Evolutionary conservation across 2,797 vertebrate species (phyloP), one percentile per base, ranked within the genome.

Genomic region (Poecilia picta): DNA sequence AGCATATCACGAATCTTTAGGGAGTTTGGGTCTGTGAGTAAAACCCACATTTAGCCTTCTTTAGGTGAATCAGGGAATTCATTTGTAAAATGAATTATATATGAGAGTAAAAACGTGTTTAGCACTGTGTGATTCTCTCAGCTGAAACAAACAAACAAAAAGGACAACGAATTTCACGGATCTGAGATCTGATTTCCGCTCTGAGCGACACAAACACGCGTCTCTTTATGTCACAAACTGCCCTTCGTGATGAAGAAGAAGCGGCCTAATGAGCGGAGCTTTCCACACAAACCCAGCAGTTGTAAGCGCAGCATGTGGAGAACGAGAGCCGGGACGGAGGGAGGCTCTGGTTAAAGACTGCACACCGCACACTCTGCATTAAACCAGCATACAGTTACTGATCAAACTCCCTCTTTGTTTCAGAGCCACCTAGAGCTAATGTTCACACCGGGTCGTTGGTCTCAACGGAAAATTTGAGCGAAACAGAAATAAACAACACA

Each of bases 341-440:
- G 41, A 70, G 73, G 73, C 83, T 74, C 74, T 83, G 81, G 82
- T 90, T 86, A 76, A 82, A 85, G 80, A 72, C 82, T 68, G 73
- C 74, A 84, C 84, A 70, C 78, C 79, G 55, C 70, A 31, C 72
- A 62, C 73, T 77, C 76, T 72, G 79, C 47, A 71, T 86, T 87
- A 88, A 89, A 87, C 81, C 81, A 76, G 79, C 18, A 39, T 80
- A 89, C 70, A 75, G 93, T 94, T 95, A 95, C 94, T 94, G 89
- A 94, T 94, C 92, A 93, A 93, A 89, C 94, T 79, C 68, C 12
- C 28, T 68, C 78, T 83, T 57, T 64, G 70, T 84, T 73, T 46
- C 16, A 41, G 43, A 46, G 76, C 66, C 18, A 72, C 77, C 53
- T 20, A 31, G 75, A 86, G 94, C 93, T 95, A 94, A 95, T 95